These are phyloP conservation scores for Heterotis niloticus DNA, from an alignment of 2,113 vertebrate species.

Conservation along the genomic window DNA sequence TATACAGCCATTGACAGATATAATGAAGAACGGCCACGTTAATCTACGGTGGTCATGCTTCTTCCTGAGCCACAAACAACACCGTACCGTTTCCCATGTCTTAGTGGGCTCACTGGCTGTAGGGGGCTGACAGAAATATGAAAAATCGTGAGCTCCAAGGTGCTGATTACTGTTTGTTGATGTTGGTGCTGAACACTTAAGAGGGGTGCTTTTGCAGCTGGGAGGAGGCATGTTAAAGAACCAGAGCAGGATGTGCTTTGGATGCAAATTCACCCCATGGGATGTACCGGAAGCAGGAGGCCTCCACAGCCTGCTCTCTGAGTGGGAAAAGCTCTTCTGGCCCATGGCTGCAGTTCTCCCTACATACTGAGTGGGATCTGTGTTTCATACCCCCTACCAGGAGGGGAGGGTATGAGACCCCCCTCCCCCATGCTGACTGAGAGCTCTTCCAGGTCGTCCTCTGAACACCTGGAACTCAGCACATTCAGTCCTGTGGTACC, in stretches of 20 bases:
- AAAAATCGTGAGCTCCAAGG: not conserved
- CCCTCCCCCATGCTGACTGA: no score
- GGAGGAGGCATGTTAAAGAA: not conserved
- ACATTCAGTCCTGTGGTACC: no score
- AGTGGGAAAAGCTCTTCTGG: no score
- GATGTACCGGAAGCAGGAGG: no score
- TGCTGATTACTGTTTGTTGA: not conserved
- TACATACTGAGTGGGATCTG: no score
- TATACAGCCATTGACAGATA: not conserved
- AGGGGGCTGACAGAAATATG: not conserved
- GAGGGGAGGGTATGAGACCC: no score
- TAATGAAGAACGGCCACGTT: not conserved
- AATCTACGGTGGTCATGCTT: not conserved
- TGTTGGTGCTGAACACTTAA: not conserved
- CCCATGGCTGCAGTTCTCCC: no score
- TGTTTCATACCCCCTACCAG: no score
- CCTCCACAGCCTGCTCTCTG: no score
- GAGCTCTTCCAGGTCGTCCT: no score
- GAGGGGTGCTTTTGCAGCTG: not conserved
- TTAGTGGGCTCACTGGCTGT: not conserved
- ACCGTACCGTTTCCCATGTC: not conserved
- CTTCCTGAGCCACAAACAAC: not conserved
- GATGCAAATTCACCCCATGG: no score
- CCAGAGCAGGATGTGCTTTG: not conserved
- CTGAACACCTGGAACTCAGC: no score